Evolutionary conservation across 2,888 invertebrate genomes (phyloP).

Genomic region (Parnassius glacialis): DNA sequence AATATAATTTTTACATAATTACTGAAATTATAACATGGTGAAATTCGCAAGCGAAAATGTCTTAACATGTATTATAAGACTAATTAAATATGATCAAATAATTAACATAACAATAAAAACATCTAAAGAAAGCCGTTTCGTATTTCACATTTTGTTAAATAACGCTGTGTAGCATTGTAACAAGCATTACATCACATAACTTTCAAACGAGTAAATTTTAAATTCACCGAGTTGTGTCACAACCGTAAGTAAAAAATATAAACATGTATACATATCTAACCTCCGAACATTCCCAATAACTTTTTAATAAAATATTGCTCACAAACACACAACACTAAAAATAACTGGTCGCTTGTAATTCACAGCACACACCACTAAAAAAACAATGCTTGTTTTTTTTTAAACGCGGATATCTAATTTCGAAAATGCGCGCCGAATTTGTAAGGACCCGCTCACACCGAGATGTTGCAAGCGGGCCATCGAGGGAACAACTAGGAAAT

Average conservation of each 20-base stretch:
- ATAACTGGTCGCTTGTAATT: conserved; percentile 37
- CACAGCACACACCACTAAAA: conserved; percentile 36
- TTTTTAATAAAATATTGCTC: conserved; percentile 29
- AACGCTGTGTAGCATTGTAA: conserved; percentile 33
- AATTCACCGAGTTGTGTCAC: conserved; percentile 37
- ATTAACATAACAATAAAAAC: too few relatives aligned
- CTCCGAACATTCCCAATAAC: conserved; percentile 37
- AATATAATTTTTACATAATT: conserved; percentile 42
- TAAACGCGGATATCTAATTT: conserved; percentile 38
- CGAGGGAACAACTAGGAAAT: conserved; percentile 77
- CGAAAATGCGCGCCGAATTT: conserved; percentile 65
- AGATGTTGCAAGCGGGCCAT: conserved; percentile 75
- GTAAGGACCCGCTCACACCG: conserved; percentile 75
- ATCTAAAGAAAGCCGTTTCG: conserved; percentile 38
- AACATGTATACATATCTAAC: conserved; percentile 31
- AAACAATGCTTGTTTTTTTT: conserved; percentile 35
- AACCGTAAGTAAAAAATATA: conserved; percentile 30
- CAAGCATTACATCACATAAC: conserved; percentile 42
- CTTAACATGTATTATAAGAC: conserved; percentile 39
- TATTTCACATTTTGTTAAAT: conserved; percentile 31
- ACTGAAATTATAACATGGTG: conserved; percentile 35
- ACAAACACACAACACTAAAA: conserved; percentile 36
- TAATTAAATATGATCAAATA: conserved; percentile 42
- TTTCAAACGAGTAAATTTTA: conserved; percentile 28
- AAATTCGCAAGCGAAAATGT: conserved; percentile 42